Evolutionary conservation across 2,797 vertebrate genomes (phyloP).

Genomic region (Gambelia wislizenii): DNA sequence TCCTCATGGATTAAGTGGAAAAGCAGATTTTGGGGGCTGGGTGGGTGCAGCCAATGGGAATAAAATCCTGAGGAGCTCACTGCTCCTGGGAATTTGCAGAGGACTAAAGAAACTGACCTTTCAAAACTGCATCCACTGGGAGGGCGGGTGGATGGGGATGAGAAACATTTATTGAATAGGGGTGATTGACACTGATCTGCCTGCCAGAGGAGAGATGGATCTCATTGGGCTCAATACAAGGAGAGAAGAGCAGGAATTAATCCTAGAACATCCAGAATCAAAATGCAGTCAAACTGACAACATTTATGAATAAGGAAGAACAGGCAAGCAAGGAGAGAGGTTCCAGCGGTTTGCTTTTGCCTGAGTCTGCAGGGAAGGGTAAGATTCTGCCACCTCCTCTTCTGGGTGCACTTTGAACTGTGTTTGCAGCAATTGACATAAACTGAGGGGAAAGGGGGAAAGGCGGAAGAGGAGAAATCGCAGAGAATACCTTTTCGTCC

Average conservation of each 20-base stretch:
- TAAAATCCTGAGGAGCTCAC: constrained; percentile 58
- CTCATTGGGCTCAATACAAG: constrained; percentile 17
- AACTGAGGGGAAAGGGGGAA: no score
- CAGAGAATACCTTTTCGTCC: no score
- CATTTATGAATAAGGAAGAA: no score
- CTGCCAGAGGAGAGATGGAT: constrained; percentile 8
- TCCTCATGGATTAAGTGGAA: constrained; percentile 68
- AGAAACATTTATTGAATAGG: not conserved
- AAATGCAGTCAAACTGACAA: no score
- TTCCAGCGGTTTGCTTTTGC: no score
- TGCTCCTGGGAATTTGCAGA: constrained; percentile 54
- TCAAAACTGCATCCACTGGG: not conserved
- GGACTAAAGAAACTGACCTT: constrained; percentile 38
- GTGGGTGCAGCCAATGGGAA: constrained; percentile 25
- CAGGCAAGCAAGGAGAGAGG: no score
- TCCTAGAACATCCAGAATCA: not conserved
- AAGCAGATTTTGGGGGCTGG: constrained; percentile 60
- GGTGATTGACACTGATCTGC: not conserved
- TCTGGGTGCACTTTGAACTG: no score
- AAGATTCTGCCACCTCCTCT: no score
- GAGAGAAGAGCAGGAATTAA: not conserved
- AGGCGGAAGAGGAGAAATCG: no score
- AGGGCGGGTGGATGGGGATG: no score
- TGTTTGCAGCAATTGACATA: no score
- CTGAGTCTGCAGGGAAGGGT: no score